Percentiles rank a stretch among this genome's conserved stretches.
Conservation (phyloP, 2,113 vertebrate species). For the Egretta garzetta region DNA sequence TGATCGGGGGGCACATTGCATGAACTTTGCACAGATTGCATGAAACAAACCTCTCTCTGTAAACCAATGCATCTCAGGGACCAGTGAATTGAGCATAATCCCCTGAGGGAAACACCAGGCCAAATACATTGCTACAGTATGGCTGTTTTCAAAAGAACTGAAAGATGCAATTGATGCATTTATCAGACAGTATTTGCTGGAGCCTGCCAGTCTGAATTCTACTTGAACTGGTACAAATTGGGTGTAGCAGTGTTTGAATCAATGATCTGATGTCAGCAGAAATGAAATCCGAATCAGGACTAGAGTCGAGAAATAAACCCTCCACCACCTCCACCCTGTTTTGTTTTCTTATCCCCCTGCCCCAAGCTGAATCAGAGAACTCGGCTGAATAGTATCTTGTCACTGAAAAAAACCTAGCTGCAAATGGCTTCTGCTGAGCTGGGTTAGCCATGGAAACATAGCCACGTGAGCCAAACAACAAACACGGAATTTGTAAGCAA, state of each 20-base stretch:
- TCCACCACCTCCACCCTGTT: neutral
- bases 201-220: neutral
- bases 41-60: neutral
- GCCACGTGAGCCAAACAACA: neutral
- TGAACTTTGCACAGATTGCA: neutral
- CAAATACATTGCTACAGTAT: neutral
- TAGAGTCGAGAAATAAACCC: neutral
- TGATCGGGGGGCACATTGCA: neutral
- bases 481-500: neutral
- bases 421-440: neutral
- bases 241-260: neutral
- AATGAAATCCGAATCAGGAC: neutral
- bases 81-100: neutral
- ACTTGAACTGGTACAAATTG: neutral
- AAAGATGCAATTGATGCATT: neutral
- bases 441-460: neutral
- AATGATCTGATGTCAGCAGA: neutral
- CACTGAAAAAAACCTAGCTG: neutral
- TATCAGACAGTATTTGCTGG: neutral
- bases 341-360: neutral
- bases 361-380: neutral
- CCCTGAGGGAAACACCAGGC: neutral
- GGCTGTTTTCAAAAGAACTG: neutral
- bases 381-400: neutral
- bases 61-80: neutral